phyloP scores from a whole-genome alignment of 2,113 vertebrate species.

The Anarrhichthys ocellatus region DNA sequence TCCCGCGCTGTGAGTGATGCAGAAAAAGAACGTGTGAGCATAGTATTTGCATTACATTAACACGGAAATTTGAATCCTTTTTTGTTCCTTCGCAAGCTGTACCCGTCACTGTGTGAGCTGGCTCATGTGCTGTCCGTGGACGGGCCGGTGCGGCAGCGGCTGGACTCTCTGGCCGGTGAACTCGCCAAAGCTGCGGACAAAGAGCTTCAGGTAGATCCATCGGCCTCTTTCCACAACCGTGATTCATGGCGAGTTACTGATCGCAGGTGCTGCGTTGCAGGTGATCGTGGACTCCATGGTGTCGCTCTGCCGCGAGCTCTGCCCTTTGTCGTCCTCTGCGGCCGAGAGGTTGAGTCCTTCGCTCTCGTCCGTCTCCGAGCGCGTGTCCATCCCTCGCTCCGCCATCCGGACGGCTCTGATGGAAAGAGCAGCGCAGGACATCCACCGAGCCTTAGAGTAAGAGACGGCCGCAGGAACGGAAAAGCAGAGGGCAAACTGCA shows the following conservation, averaged over 20 bases:
- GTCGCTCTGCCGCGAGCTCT: conserved; percentile 89
- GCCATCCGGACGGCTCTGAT: conserved; percentile 88
- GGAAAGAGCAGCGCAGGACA: conserved; percentile 87
- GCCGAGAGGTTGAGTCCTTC: conserved; percentile 88
- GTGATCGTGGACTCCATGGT: conserved; percentile 94
- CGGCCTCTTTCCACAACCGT: not conserved
- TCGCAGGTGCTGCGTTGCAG: conserved; percentile 63
- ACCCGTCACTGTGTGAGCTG: conserved; percentile 91
- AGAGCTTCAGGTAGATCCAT: conserved; percentile 87
- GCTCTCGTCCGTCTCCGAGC: conserved; percentile 88
- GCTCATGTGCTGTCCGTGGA: conserved; percentile 91
- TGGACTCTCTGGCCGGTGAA: conserved; percentile 90
- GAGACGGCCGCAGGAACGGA: not conserved
- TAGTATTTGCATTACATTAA: conserved; percentile 2
- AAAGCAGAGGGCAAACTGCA: not conserved
- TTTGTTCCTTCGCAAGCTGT: conserved; percentile 79
- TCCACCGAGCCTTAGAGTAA: conserved; percentile 89
- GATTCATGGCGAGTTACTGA: conserved; percentile 10
- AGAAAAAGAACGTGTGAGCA: not conserved
- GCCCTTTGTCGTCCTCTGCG: conserved; percentile 86
- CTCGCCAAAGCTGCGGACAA: conserved; percentile 93
- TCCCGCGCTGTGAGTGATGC: conserved; percentile 88
- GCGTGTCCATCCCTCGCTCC: conserved; percentile 89
- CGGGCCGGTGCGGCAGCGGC: conserved; percentile 89
- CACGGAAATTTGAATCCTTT: not conserved